Evolutionary conservation across 2,888 invertebrate species (phyloP).

Genomic region (Andrena praecox): DNA sequence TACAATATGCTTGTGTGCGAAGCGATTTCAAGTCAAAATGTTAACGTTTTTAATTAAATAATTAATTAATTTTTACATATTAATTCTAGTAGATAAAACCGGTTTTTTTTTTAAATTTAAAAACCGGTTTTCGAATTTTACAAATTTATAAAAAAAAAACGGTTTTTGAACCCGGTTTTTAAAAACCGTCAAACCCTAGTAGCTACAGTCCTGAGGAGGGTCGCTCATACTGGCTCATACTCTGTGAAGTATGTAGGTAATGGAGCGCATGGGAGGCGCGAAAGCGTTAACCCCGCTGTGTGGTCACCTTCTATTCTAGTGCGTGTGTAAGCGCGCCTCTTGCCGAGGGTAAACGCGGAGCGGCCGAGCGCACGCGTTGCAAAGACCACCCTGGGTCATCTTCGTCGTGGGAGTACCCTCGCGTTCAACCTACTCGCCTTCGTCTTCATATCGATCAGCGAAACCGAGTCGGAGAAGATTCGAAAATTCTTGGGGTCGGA

Average conservation of each 20-base stretch:
- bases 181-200: too few species aligned
- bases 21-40: too few species aligned
- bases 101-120: too few species aligned
- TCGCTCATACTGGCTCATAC: neutral
- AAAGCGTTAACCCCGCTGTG: slow-evolving; percentile 75
- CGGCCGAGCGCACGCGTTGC: slow-evolving; percentile 28
- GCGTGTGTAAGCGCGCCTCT: slow-evolving; percentile 64
- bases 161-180: too few species aligned
- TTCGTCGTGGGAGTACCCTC: slow-evolving; percentile 50
- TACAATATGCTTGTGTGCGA: too few species aligned
- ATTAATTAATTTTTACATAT: too few species aligned
- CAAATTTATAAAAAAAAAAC: too few species aligned
- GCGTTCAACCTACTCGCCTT: slow-evolving; percentile 10
- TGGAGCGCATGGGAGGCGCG: slow-evolving; percentile 60
- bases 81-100: too few species aligned
- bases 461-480: neutral
- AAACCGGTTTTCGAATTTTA: too few species aligned
- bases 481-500: too few species aligned
- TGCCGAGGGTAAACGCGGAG: slow-evolving; percentile 53
- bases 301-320: slow-evolving; percentile 79
- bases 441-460: slow-evolving; percentile 32
- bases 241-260: slow-evolving; percentile 21
- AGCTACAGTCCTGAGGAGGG: slow-evolving; percentile 5
- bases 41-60: too few species aligned
- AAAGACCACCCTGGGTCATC: slow-evolving; percentile 47